A percentile compares a stretch with the other conserved stretches of the same genome.
phyloP scores from a whole-genome alignment of 2,888 invertebrate genomes.

The Oxyteleia sp. region DNA sequence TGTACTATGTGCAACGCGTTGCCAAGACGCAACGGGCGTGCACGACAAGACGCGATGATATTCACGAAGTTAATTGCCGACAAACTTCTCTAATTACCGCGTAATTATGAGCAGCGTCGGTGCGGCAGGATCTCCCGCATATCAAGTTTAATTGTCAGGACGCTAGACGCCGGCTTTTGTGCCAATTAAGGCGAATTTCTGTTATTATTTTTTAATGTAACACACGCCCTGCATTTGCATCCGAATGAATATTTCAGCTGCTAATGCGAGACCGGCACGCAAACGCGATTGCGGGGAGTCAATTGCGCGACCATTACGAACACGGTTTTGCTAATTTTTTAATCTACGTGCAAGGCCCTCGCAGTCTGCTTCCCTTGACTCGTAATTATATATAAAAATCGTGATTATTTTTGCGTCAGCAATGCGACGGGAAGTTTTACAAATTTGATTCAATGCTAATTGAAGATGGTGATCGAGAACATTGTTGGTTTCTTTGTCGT shows the following conservation, averaged over 20 bases:
- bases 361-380: background rate
- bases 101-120: constrained; percentile 82
- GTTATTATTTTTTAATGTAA: constrained; percentile 84
- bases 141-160: constrained; percentile 82
- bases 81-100: constrained; percentile 85
- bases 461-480: too few species aligned
- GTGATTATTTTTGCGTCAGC: constrained; percentile 29
- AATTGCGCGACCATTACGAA: constrained; percentile 32
- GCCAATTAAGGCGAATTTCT: constrained; percentile 85
- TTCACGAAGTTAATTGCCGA: constrained; percentile 84
- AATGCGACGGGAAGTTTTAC: too few species aligned
- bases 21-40: constrained; percentile 39
- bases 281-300: constrained; percentile 25
- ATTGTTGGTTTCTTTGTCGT: too few species aligned
- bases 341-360: constrained; percentile 58
- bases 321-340: constrained; percentile 64
- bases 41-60: constrained; percentile 78
- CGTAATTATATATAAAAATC: constrained; percentile 45
- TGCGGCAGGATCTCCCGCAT: constrained; percentile 80
- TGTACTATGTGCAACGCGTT: constrained; percentile 6
- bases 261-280: constrained; percentile 41
- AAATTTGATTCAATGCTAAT: constrained; percentile 39
- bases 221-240: constrained; percentile 82
- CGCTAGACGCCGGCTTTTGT: constrained; percentile 77
- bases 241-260: constrained; percentile 82